These are phyloP conservation scores for Frankliniella intonsa DNA, from an alignment of 2,888 invertebrate genomes.

Conservation along the genomic window DNA sequence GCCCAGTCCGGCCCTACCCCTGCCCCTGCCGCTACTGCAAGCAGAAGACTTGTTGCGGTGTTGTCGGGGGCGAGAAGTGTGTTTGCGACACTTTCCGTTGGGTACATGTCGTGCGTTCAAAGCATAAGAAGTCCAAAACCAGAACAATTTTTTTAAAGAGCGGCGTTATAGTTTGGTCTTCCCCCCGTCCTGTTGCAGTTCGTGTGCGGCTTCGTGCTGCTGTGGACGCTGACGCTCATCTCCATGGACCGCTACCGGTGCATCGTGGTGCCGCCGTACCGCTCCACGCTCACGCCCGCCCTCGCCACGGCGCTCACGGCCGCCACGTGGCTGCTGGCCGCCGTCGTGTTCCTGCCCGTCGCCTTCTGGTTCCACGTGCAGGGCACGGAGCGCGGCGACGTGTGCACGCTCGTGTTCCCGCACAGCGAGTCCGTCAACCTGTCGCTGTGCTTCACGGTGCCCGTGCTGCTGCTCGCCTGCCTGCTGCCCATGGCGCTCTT, in stretches of 20 bases:
- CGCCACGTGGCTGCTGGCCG: conserved; percentile 51
- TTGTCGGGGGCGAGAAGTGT: no score
- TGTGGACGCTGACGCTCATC: conserved; percentile 56
- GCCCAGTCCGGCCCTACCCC: no score
- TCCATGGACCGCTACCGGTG: conserved; percentile 55
- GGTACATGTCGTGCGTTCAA: no score
- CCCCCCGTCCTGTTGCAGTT: conserved; percentile 48
- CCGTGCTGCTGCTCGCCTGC: conserved; percentile 50
- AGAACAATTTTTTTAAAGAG: no score
- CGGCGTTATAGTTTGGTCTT: no score
- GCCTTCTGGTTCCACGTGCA: conserved; percentile 51
- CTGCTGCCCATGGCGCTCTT: conserved; percentile 53
- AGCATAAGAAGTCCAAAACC: no score
- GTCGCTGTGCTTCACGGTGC: conserved; percentile 52
- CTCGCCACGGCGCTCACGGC: conserved; percentile 46
- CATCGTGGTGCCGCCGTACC: conserved; percentile 54
- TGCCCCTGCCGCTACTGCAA: no score
- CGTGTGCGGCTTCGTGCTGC: conserved; percentile 54
- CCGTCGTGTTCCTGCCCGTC: conserved; percentile 51
- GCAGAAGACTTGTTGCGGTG: no score
- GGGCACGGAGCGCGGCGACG: conserved; percentile 37
- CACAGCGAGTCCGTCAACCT: conserved; percentile 48
- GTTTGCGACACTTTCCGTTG: no score
- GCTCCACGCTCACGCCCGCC: conserved; percentile 50
- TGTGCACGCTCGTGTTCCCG: conserved; percentile 55